Evolutionary conservation across 2,797 vertebrate species (phyloP), one percentile per base, ranked within the genome.

Genomic region (Petrocephalus schoutedeni): DNA sequence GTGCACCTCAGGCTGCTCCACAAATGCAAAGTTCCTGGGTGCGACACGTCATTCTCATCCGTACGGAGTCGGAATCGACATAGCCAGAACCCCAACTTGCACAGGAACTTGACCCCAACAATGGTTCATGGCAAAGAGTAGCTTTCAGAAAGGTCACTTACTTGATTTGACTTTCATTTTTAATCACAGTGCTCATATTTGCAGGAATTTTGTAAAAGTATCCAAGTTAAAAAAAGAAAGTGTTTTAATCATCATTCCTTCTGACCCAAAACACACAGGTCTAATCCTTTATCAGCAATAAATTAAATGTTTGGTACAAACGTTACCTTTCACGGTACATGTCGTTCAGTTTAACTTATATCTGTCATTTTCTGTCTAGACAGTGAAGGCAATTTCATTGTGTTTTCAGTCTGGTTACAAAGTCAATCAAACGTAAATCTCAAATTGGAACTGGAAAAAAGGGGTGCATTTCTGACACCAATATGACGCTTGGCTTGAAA

Each of bases 31-130:
- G 95, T 99, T 71, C 97, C 97, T 0, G 98, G 98, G 86, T 99
- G 98, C 89, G 96, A 97, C 87, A 99, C 96, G 0, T 97, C 97
- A 85, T 99, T 99, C 92, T 99, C 98, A 1, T 99, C 98, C 0
- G 98, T 98, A 19, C 96, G 98, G 85, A 99, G 98, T 90, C 95
- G 98, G 80, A 99, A 99, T 92, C 92, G 98, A 59, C 98, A 99
- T 94, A 99, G 98, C 93, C 98, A 99, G 94, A 99, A 99, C 91
- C 98, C 97, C n/a, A 99, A 99, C 93, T 96, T 99, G 90, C 98
- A 99, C 94, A 96, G 96, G 92, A 98, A 98, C 93, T 95, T 98
- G 80, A 91, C 93, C 19, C 90, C 94, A 0, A 91, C 90, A 88
- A 84, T 90, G 32, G 6, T 87, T 3, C 56, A 90, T 53, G 92